These are phyloP conservation scores for Saturnia japonica DNA, from an alignment of 2,888 invertebrate genomes.

Conservation along the genomic window DNA sequence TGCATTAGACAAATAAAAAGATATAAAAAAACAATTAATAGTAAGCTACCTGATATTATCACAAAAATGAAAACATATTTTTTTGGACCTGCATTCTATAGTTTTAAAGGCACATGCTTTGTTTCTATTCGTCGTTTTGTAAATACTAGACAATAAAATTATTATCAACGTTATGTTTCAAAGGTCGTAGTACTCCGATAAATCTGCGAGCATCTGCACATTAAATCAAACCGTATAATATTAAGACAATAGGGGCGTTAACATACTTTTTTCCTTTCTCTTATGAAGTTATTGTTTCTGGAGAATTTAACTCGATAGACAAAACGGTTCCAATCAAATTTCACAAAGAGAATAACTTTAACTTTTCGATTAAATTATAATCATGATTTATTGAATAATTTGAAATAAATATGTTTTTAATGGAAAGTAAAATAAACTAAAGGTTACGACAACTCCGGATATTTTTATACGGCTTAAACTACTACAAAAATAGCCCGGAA, in stretches of 20 bases:
- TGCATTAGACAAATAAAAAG: background rate
- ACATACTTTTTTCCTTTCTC: conserved; percentile 23
- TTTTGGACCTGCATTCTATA: background rate
- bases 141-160: background rate
- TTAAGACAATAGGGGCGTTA: conserved; percentile 23
- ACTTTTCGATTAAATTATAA: background rate
- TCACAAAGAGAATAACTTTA: background rate
- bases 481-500: too few species aligned
- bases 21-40: background rate
- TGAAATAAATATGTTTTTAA: too few species aligned
- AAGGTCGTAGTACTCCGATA: background rate
- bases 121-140: background rate
- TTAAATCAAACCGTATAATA: conserved; percentile 15
- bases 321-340: conserved; percentile 19
- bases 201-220: conserved; percentile 18
- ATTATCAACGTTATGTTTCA: background rate
- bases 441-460: too few species aligned
- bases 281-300: conserved; percentile 21
- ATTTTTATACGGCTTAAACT: too few species aligned
- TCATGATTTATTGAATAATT: background rate
- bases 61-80: background rate
- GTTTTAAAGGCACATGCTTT: background rate
- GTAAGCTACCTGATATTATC: background rate
- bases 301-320: conserved; percentile 12
- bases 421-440: too few species aligned